Evolutionary conservation across 2,113 vertebrate genomes (phyloP).

Genomic region (Lepisosteus osseus): DNA sequence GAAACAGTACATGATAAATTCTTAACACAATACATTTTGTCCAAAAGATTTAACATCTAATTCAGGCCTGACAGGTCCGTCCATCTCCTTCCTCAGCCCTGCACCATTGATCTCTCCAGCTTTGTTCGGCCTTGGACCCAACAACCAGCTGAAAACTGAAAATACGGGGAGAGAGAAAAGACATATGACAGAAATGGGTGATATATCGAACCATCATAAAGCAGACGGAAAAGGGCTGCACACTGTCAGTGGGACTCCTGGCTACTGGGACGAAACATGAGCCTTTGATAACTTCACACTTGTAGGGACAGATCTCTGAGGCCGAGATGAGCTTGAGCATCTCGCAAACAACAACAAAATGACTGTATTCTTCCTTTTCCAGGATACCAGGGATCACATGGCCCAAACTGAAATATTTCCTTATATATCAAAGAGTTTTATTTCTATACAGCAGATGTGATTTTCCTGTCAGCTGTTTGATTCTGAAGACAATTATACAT

Average conservation of each 20-base stretch:
- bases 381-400: too few species aligned
- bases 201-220: background rate
- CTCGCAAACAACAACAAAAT: too few species aligned
- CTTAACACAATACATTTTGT: conserved; percentile 73
- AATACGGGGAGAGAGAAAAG: conserved; percentile 6
- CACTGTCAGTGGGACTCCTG: too few species aligned
- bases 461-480: too few species aligned
- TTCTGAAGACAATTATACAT: too few species aligned
- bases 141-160: background rate
- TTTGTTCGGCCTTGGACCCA: conserved; percentile 58
- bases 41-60: conserved; percentile 81
- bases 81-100: conserved; percentile 51
- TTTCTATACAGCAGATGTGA: too few species aligned
- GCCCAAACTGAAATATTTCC: too few species aligned
- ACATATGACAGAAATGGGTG: background rate
- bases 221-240: background rate
- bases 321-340: too few species aligned
- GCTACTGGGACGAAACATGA: background rate
- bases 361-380: too few species aligned
- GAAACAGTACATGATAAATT: conserved; percentile 74
- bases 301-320: background rate
- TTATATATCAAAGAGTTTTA: too few species aligned
- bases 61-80: conserved; percentile 66
- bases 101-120: conserved; percentile 57
- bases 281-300: background rate